Evolutionary conservation across 2,888 invertebrate genomes (phyloP), one percentile per base, ranked within the genome.

Genomic region (Troglohyphantes excavatus): DNA sequence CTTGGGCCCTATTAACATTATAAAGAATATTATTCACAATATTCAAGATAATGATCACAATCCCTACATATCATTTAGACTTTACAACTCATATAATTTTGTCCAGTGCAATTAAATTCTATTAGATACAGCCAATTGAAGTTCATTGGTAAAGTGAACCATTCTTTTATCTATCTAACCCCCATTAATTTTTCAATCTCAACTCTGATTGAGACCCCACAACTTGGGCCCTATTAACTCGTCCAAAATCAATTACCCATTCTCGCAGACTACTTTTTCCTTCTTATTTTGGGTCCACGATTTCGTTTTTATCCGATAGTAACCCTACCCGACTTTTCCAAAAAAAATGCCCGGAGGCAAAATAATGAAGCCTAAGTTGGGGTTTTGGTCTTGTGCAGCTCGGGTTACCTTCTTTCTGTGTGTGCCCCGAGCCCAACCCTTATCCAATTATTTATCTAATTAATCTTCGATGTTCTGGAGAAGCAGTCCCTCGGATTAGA

Each of bases 181-280:
- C 81, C 59, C 59, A 70, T 70, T 68, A 81, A 59, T 68, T 81
- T 81, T 81, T 81, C 27, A 46, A 81, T 53, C 81, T 27, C 39
- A 21, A 39, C 33, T 53, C 21, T 19, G 46, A 17, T 23, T 59
- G 33, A 70, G 21, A 46, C 46, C 39, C 61, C 2, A 65, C 2
- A 65, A 27, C 26, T 26, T 19, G 70, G 59, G 53, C 29, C 53
- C 68, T 81, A 81, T 81, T 81, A 70, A 59, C 70, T 23, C 23
- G 46, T 70, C 70, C 33, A 59, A 81, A 81, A 81, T 68, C 81
- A 70, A 81, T 81, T 70, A 81, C 81, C 70, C 53, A 29, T 68
- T 21, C 43, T 21, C 23, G 59, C 9, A 11, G 13, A 39, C 39
- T 39, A 39, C 39, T 39, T 39, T 39, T 39, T 39, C 13, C 13